phyloP scores from a whole-genome alignment of 2,113 vertebrate genomes.

The Fukomys damarensis region DNA sequence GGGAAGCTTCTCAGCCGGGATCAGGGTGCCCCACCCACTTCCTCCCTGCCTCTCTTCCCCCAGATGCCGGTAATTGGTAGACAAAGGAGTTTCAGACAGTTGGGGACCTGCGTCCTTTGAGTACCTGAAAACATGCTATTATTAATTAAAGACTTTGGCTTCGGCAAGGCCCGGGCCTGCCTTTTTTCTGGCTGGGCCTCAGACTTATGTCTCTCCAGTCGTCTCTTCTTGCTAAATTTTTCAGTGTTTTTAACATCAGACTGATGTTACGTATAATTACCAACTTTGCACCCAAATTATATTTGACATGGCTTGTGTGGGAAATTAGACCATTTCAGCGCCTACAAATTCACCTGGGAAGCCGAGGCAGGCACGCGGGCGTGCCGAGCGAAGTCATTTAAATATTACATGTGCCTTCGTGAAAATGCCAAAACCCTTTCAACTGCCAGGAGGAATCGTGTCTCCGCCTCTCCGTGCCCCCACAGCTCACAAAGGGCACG shows the following conservation, averaged over 20 bases:
- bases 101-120: constrained; percentile 88
- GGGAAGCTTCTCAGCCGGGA: neutral
- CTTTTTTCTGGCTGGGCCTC: constrained; percentile 93
- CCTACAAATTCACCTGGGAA: constrained; percentile 93
- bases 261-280: constrained; percentile 98
- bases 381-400: constrained; percentile 91
- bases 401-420: constrained; percentile 95
- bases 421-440: constrained; percentile 97
- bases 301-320: constrained; percentile 96
- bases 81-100: constrained; percentile 90
- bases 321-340: constrained; percentile 96
- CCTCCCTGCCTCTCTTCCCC: constrained; percentile 9
- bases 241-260: constrained; percentile 97
- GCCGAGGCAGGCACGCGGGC: constrained; percentile 88
- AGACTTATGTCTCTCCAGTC: constrained; percentile 94
- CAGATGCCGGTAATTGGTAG: constrained; percentile 88
- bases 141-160: constrained; percentile 96
- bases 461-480: constrained; percentile 42
- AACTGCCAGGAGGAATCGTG: constrained; percentile 94
- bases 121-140: constrained; percentile 94
- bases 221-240: constrained; percentile 98
- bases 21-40: neutral
- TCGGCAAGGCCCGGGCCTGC: constrained; percentile 87
- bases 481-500: constrained; percentile 81
- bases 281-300: constrained; percentile 97